Percentiles rank a stretch among this genome's conserved stretches.
These are phyloP conservation scores for Dugesia japonica DNA, from an alignment of 2,888 invertebrate genomes.

Conservation along the genomic window DNA sequence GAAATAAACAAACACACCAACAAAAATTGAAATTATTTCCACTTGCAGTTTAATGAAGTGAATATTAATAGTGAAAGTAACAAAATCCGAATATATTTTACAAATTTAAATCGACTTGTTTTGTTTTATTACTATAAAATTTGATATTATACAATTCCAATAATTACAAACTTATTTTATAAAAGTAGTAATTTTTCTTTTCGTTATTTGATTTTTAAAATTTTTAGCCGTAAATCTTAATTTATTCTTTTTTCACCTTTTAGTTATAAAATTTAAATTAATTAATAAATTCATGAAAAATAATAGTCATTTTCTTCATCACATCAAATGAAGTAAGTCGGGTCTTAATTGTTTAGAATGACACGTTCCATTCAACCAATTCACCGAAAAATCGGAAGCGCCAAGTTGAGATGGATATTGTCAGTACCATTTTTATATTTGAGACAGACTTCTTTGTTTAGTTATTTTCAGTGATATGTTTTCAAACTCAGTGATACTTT, in stretches of 20 bases:
- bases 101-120: not conserved
- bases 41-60: not conserved
- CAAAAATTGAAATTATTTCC: not conserved
- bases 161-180: no score
- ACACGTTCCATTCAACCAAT: conserved; percentile 20
- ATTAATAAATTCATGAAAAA: not conserved
- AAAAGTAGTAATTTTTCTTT: no score
- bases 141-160: no score
- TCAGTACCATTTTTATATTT: not conserved
- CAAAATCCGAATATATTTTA: not conserved
- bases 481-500: not conserved
- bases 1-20: not conserved
- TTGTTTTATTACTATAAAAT: not conserved
- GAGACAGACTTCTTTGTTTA: conserved; percentile 20
- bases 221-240: no score
- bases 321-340: not conserved
- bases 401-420: conserved; percentile 7
- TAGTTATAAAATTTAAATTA: no score
- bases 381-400: conserved; percentile 9
- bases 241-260: no score
- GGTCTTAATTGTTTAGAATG: conserved; percentile 16
- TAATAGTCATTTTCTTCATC: not conserved
- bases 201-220: no score
- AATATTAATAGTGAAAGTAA: not conserved
- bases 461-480: not conserved